These are phyloP conservation scores for Climacteris rufus DNA, from an alignment of 2,113 vertebrate genomes.

Conservation along the genomic window DNA sequence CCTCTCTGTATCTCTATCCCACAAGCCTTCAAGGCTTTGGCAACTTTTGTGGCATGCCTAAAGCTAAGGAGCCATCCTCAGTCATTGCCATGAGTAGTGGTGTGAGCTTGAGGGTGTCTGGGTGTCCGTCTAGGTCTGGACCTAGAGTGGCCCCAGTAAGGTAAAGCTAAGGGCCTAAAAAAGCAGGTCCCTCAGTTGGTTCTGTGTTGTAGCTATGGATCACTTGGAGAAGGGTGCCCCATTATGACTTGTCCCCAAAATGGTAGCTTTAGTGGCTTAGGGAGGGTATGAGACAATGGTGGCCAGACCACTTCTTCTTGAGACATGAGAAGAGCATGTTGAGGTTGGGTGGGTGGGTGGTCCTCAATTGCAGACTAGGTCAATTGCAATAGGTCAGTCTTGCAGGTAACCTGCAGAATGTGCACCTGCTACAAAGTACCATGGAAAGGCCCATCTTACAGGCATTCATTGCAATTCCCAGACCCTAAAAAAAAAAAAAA, in stretches of 20 bases:
- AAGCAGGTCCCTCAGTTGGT: neutral
- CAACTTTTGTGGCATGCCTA: neutral
- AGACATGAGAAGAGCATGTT: neutral
- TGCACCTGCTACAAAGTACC: neutral
- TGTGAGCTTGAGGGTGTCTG: neutral
- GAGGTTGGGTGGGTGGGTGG: neutral
- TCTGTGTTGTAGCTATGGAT: neutral
- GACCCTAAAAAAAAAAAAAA: neutral
- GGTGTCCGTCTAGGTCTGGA: no score
- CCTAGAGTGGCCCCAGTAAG: neutral
- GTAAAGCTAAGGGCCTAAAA: neutral
- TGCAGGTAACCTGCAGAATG: neutral
- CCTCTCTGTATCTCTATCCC: neutral
- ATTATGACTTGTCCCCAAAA: neutral
- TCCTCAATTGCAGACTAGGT: neutral
- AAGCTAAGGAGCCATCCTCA: neutral
- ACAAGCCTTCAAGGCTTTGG: neutral
- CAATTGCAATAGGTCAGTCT: neutral
- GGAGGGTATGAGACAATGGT: neutral
- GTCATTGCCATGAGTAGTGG: rapidly evolving
- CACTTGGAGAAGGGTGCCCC: neutral
- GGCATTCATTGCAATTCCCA: rapidly evolving
- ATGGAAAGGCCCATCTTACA: rapidly evolving
- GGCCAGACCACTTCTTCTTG: neutral
- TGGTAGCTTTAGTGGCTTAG: neutral